Evolutionary conservation across 2,797 vertebrate genomes (phyloP).

Genomic region (Podargus strigoides): DNA sequence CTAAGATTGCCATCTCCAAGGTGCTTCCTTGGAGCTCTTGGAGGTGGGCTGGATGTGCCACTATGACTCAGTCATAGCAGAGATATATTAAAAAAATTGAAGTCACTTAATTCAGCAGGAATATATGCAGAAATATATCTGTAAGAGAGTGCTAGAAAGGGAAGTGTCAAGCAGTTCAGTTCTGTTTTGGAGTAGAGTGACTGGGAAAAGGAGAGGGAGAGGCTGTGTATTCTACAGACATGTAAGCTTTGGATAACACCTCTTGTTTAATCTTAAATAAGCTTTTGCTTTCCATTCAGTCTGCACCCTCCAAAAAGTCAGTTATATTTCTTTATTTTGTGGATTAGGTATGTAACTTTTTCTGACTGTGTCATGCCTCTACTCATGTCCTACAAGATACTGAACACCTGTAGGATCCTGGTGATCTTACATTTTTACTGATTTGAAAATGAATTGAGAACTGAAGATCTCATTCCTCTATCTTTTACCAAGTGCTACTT

Average conservation of each 20-base stretch:
- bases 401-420: not conserved
- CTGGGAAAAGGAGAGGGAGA: not conserved
- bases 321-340: not conserved
- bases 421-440: not conserved
- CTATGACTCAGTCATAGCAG: not conserved
- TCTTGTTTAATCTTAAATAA: not conserved
- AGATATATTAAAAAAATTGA: not conserved
- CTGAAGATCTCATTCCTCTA: not conserved
- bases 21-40: not conserved
- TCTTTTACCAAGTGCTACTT: not conserved
- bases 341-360: not conserved
- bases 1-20: not conserved
- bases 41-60: not conserved
- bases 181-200: not conserved
- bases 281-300: not conserved
- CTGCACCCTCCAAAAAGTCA: not conserved
- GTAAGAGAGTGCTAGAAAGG: not conserved
- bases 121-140: not conserved
- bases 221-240: not conserved
- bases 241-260: not conserved
- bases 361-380: not conserved
- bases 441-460: not conserved
- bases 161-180: not conserved
- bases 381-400: not conserved
- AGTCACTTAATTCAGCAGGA: not conserved